A percentile compares a stretch with the other conserved stretches of the same genome.
Evolutionary conservation across 92 coral and sea anemone genomes (phyloP).

Genomic region (Actinernus sp.): DNA sequence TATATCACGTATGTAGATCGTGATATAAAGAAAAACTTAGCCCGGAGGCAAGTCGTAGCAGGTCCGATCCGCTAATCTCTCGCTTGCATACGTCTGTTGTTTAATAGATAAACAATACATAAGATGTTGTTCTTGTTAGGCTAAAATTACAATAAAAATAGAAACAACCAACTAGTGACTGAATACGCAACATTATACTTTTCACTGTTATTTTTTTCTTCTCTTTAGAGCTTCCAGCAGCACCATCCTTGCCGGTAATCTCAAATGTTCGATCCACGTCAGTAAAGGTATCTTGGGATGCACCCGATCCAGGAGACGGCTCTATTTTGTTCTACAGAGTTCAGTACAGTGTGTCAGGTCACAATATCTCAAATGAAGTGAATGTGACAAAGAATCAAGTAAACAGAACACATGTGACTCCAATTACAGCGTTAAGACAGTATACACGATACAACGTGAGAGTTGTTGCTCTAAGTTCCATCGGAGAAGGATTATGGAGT

Average conservation of each 20-base stretch:
- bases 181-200: too few species aligned
- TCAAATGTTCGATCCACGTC: conserved; percentile 5
- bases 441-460: background rate
- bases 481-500: background rate
- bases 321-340: conserved; percentile 5
- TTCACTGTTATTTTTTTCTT: background rate
- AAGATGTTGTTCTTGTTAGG: too few species aligned
- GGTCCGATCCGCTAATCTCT: too few species aligned
- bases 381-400: background rate
- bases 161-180: too few species aligned
- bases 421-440: background rate
- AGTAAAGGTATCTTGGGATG: background rate
- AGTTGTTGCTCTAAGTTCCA: background rate
- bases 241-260: background rate
- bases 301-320: conserved; percentile 9
- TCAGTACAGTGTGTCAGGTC: background rate
- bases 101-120: too few species aligned
- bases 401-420: background rate
- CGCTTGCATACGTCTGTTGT: too few species aligned
- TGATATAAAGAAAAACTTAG: too few species aligned
- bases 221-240: conserved; percentile 2
- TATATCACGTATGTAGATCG: too few species aligned
- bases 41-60: too few species aligned
- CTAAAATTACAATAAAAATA: too few species aligned
- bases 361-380: background rate